phyloP scores from a whole-genome alignment of 2,888 invertebrate genomes.

The Callimorpha dominula region DNA sequence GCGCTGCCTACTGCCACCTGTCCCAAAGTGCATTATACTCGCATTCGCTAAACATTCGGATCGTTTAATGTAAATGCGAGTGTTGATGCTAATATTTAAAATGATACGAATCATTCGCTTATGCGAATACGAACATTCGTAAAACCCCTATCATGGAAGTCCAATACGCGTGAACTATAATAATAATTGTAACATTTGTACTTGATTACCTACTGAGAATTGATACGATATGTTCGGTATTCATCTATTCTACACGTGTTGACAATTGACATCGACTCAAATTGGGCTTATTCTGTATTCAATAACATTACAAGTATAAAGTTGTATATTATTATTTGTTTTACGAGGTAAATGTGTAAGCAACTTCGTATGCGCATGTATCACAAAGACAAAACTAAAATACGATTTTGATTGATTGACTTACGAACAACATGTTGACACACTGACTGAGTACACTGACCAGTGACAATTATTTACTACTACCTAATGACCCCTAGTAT shows the following conservation, averaged over 20 bases:
- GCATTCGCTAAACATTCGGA: neutral
- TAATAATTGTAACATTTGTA: neutral
- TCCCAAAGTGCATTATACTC: neutral
- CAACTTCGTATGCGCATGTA: no score
- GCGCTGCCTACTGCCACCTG: neutral
- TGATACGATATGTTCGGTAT: neutral
- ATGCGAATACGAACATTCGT: neutral
- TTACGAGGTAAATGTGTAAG: no score
- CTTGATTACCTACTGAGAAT: neutral
- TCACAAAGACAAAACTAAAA: no score
- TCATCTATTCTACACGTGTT: neutral
- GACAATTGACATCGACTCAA: neutral
- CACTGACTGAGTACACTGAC: no score
- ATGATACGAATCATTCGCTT: neutral
- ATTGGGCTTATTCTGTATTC: neutral
- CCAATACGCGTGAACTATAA: no score
- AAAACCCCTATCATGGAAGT: slow-evolving; percentile 13
- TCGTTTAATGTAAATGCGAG: neutral
- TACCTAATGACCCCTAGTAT: no score
- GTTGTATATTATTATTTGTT: no score
- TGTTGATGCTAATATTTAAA: neutral
- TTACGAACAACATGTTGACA: no score
- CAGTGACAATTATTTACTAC: no score
- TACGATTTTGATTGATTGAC: no score
- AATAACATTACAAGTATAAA: no score